Conservation (phyloP, 2,888 invertebrate species). For the Criorhina ranunculi region DNA sequence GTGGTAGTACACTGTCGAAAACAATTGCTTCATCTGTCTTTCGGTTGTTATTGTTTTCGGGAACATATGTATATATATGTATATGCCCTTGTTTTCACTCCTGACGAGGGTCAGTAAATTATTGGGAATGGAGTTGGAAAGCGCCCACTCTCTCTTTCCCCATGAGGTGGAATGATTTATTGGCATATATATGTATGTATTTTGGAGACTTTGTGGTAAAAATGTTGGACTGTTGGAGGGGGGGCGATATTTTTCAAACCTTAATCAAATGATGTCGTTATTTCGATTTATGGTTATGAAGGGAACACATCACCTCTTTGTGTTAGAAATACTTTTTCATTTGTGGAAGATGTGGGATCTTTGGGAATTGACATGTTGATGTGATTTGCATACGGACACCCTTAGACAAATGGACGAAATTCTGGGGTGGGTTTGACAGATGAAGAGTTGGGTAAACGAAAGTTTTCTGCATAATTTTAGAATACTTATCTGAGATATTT, state of each 20-base stretch:
- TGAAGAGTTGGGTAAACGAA: not conserved
- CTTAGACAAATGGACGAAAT: not conserved
- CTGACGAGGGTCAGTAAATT: constrained; percentile 12
- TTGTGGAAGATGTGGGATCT: constrained; percentile 5
- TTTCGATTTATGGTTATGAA: not conserved
- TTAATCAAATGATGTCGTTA: constrained; percentile 14
- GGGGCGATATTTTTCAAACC: too few relatives aligned
- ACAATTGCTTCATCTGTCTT: constrained; percentile 19
- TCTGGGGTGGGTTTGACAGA: not conserved
- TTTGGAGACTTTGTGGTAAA: not conserved
- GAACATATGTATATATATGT: not conserved
- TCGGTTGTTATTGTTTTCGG: not conserved
- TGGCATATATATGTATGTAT: too few relatives aligned
- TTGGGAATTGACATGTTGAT: not conserved
- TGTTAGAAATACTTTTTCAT: not conserved
- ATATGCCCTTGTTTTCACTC: not conserved
- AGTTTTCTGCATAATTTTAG: not conserved
- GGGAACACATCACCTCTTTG: not conserved
- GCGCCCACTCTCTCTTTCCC: not conserved
- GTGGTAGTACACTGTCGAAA: not conserved
- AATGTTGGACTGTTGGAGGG: not conserved
- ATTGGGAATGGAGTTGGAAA: not conserved
- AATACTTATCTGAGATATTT: not conserved
- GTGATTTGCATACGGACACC: not conserved
- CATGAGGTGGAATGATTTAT: not conserved